These are phyloP conservation scores for Delia radicum DNA, from an alignment of 1,140 invertebrate genomes.

Conservation along the genomic window DNA sequence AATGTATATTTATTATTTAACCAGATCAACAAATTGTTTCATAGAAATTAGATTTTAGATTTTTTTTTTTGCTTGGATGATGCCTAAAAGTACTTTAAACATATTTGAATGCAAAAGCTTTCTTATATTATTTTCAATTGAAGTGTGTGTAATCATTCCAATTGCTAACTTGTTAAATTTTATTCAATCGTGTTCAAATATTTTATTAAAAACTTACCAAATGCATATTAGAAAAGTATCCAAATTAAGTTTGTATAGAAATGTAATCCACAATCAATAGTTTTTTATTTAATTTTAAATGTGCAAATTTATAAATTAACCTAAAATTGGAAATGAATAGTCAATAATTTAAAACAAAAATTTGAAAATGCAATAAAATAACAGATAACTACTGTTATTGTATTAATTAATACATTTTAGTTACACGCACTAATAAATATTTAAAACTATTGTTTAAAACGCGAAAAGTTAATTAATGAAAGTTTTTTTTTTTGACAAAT, in stretches of 20 bases:
- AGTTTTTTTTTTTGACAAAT: not conserved
- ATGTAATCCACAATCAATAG: not conserved
- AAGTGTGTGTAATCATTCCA: no score
- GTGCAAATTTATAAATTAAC: not conserved
- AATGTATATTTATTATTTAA: no score
- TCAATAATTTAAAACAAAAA: not conserved
- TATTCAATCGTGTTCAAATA: not conserved
- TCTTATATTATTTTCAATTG: no score
- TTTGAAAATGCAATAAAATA: not conserved
- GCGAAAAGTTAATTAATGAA: not conserved
- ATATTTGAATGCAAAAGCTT: no score
- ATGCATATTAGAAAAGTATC: slow-evolving; percentile 6
- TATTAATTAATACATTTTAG: not conserved
- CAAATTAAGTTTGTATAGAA: not conserved
- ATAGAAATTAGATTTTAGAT: no score
- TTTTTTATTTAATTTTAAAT: not conserved
- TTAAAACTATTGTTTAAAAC: no score
- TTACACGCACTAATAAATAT: not conserved
- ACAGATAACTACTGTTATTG: not conserved
- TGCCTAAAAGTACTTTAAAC: no score
- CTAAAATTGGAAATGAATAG: not conserved
- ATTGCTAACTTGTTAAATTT: no score
- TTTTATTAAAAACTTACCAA: not conserved
- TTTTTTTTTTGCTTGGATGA: no score
- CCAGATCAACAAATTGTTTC: no score